Percentiles rank a stretch among this genome's conserved stretches.
These are phyloP conservation scores for Urocolius indicus DNA, from an alignment of 2,113 vertebrate genomes.

Conservation along the genomic window DNA sequence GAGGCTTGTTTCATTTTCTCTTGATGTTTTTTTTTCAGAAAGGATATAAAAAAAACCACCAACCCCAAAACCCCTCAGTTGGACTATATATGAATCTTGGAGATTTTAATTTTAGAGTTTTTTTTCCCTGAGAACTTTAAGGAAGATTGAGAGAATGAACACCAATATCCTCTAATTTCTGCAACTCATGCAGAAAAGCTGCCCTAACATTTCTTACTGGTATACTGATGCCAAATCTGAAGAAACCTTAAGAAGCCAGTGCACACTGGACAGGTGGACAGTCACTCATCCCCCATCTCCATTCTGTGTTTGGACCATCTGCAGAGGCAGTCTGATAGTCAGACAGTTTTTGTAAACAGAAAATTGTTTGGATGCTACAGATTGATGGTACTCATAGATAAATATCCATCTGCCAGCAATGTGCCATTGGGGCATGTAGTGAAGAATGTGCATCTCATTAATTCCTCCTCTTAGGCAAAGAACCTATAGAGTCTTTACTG, in stretches of 20 bases:
- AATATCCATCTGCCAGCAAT: neutral
- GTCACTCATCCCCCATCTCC: neutral
- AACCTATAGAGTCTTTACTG: neutral
- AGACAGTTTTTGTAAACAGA: neutral
- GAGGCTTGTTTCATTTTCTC: neutral
- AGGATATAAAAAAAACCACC: neutral
- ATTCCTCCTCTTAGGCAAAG: neutral
- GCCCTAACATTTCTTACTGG: neutral
- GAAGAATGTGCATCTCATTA: neutral
- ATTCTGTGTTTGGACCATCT: neutral
- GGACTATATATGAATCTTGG: neutral
- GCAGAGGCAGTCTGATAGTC: neutral
- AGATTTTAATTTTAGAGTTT: neutral
- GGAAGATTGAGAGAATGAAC: neutral
- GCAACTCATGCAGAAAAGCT: neutral
- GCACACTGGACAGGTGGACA: fast-evolving
- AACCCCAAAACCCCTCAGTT: neutral
- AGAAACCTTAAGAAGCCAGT: neutral
- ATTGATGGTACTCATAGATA: neutral
- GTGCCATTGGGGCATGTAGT: neutral
- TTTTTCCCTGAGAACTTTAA: neutral
- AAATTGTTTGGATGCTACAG: neutral
- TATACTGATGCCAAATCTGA: neutral
- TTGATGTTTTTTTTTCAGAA: neutral
- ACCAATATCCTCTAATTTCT: neutral